A percentile compares a stretch with the other conserved stretches of the same genome.
Conservation (phyloP, 2,888 invertebrate genomes). For the Aricia artaxerxes region DNA sequence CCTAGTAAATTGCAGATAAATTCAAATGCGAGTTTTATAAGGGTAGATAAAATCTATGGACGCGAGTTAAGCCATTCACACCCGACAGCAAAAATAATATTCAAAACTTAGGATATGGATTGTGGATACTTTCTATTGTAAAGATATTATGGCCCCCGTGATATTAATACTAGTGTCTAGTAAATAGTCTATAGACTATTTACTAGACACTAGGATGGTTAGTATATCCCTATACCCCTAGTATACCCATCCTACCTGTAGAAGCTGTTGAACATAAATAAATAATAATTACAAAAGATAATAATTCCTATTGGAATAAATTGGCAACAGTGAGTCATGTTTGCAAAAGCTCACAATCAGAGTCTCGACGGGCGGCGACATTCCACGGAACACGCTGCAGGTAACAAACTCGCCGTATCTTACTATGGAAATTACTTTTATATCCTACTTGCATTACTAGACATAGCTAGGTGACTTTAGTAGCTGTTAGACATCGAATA, state of each 20-base stretch:
- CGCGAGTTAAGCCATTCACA: background rate
- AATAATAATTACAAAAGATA: background rate
- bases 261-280: background rate
- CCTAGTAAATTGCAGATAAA: background rate
- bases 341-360: constrained; percentile 68
- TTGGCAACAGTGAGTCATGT: constrained; percentile 59
- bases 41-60: background rate
- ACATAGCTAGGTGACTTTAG: background rate
- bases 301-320: constrained; percentile 18
- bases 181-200: too few species aligned
- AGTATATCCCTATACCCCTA: too few species aligned
- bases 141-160: background rate
- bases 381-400: constrained; percentile 54
- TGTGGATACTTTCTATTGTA: background rate
- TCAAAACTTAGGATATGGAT: background rate
- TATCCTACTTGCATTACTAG: background rate
- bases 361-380: constrained; percentile 66
- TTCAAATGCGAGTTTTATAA: background rate
- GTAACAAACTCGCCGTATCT: constrained; percentile 6
- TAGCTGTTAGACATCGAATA: background rate
- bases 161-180: too few species aligned
- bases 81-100: background rate
- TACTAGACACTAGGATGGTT: too few species aligned
- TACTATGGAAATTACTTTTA: constrained; percentile 17
- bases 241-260: too few species aligned